Base-by-base conservation (phyloP, 2,797 vertebrate species). In the Pygocentrus nattereri region DNA sequence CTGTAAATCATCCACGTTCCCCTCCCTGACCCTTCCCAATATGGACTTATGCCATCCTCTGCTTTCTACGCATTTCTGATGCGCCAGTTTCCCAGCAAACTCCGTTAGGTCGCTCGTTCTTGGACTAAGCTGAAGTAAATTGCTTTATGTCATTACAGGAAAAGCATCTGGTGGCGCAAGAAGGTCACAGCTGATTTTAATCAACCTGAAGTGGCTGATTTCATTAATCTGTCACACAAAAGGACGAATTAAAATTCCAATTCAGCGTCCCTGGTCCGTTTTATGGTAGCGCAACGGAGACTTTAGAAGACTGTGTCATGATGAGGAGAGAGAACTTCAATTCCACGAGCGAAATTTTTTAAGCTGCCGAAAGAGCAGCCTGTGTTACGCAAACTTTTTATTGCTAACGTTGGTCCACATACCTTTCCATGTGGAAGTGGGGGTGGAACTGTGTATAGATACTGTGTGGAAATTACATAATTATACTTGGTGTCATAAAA, bases 1-100 rank as follows among this genome's bases (percentile, higher is more conserved):
- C 56, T 74, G 75, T 76, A 82, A 82, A 82, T 82, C 69, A 80
- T 52, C 49, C 21, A n/a, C 23, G 44, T 50, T 73, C 52, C 13
- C 71, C 13, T 76, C 56, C 21, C 15, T 38, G 47, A 52, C 47
- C 27, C 49, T 54, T 27, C 30, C 31, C 65, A 23, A 23, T 7
- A 11, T 7, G 4, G 21, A 25, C 62, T 41, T 13, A 18, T 27
- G 3, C 15, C n/a, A 3, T 38, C 13, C 27, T 7, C 41, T 10
- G 34, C 6, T 34, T 34, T 34, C 34, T 3, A 5, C 41, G 3
- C 1, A 10, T 44, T 10, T 44, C 41, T 10, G 1, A 5, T 41
- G 41, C 27, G 4, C n/a, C n/a, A 23, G 34, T 47, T 25, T 61
- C 12, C 23, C 23, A 6, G 58, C 12, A 23, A 21, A 23, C 44